phyloP scores from a whole-genome alignment of 1,140 invertebrate species.

The Bombus ignitus region DNA sequence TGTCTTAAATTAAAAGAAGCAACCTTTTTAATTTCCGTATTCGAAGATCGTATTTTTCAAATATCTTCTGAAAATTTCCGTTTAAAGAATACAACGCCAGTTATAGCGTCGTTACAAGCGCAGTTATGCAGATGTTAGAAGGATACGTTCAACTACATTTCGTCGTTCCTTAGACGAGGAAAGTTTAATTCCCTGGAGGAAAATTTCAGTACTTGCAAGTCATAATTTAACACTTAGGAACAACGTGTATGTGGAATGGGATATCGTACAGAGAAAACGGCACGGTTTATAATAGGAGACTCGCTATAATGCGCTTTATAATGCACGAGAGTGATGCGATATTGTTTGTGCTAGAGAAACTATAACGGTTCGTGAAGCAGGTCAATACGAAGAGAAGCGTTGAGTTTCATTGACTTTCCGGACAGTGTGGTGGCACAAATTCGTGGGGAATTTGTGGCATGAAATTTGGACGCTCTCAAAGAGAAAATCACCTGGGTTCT shows the following conservation, averaged over 20 bases:
- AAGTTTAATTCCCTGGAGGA: slow-evolving; percentile 4
- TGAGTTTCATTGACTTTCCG: background rate
- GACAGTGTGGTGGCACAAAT: background rate
- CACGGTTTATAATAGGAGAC: background rate
- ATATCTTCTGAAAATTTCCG: background rate
- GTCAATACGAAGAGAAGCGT: background rate
- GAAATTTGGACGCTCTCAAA: background rate
- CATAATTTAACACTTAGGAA: background rate
- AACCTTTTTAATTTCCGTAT: background rate
- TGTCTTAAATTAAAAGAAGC: background rate
- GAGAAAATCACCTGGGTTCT: background rate
- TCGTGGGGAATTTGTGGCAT: background rate
- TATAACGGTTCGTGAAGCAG: background rate
- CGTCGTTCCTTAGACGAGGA: background rate
- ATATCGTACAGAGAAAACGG: background rate
- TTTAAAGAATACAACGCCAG: background rate
- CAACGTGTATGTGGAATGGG: too few species aligned
- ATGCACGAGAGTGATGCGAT: background rate
- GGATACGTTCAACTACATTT: background rate
- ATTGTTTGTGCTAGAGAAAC: background rate
- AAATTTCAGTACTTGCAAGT: background rate
- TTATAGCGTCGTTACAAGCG: too few species aligned
- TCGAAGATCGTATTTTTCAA: background rate
- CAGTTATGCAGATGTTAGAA: background rate
- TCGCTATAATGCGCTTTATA: background rate